phyloP scores from a whole-genome alignment of 2,113 vertebrate species.

The Cnemophilus loriae region DNA sequence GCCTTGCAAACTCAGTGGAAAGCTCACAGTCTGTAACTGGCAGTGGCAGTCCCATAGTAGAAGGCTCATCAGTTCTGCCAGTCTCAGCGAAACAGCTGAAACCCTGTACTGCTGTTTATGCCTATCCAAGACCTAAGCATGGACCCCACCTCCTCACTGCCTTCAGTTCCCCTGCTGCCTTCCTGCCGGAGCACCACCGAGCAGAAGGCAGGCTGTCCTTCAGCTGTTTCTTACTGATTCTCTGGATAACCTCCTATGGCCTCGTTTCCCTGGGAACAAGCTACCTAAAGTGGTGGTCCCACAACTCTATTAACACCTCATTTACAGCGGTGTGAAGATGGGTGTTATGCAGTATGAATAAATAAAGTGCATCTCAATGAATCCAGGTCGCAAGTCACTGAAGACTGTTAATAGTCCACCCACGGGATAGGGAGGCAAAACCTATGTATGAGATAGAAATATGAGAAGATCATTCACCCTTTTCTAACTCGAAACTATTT shows the following conservation, averaged over 20 bases:
- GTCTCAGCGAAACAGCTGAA: neutral
- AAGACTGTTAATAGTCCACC: neutral
- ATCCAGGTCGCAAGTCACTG: neutral
- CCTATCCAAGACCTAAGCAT: neutral
- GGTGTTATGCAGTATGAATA: neutral
- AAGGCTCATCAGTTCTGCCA: neutral
- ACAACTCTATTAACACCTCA: neutral
- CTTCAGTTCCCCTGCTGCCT: neutral
- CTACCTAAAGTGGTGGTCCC: neutral
- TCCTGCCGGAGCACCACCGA: rapidly evolving
- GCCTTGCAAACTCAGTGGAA: neutral
- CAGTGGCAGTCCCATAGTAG: neutral
- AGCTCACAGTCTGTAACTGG: neutral
- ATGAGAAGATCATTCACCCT: neutral
- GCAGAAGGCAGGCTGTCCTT: neutral
- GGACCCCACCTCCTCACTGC: rapidly evolving
- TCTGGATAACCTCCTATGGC: neutral
- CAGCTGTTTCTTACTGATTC: neutral
- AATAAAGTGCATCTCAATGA: neutral
- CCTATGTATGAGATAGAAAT: neutral
- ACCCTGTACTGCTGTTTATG: neutral
- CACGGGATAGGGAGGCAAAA: neutral
- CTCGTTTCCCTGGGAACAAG: neutral
- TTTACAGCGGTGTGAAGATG: neutral
- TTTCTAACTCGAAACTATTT: neutral